A percentile compares a stretch with the other conserved stretches of the same genome.
These are phyloP conservation scores for Salvelinus alpinus DNA, from an alignment of 2,113 vertebrate species.

Conservation along the genomic window DNA sequence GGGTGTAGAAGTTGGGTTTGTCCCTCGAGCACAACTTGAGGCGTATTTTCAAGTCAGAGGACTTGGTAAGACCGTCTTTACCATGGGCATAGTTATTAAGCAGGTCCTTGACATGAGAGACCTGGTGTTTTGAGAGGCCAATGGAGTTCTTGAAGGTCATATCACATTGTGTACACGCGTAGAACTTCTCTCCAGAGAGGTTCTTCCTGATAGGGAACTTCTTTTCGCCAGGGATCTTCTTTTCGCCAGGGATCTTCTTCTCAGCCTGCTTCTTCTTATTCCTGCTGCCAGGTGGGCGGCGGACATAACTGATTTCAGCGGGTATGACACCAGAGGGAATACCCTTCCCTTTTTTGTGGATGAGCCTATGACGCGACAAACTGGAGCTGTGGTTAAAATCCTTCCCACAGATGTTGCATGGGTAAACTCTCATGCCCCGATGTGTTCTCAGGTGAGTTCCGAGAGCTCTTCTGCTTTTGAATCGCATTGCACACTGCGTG, in stretches of 20 bases:
- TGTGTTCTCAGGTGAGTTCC: conserved; percentile 69
- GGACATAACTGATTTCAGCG: conserved; percentile 27
- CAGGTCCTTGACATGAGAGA: conserved; percentile 75
- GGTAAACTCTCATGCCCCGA: conserved; percentile 68
- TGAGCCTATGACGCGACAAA: conserved; percentile 74
- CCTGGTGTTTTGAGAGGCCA: conserved; percentile 73
- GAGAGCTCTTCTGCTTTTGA: conserved; percentile 69
- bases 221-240: conserved; percentile 6
- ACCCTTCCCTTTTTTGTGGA: conserved; percentile 73
- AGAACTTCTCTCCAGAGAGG: conserved; percentile 56
- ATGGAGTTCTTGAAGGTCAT: conserved; percentile 74
- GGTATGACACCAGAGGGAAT: conserved; percentile 26
- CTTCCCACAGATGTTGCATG: conserved; percentile 76
- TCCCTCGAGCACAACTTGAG: conserved; percentile 77
- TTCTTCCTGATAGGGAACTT: too few relatives aligned
- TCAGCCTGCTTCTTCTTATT: conserved; percentile 43
- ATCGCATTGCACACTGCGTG: conserved; percentile 69
- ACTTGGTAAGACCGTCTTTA: conserved; percentile 72
- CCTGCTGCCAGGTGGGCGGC: conserved; percentile 51
- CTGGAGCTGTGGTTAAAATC: conserved; percentile 79
- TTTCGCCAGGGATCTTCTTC: conserved; percentile 29
- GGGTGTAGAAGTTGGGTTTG: conserved; percentile 77
- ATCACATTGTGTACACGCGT: conserved; percentile 76
- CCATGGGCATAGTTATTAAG: conserved; percentile 72
- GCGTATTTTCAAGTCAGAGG: conserved; percentile 77